Percentiles rank a stretch among this genome's conserved stretches.
phyloP scores from a whole-genome alignment of 2,113 vertebrate genomes.

The Actenoides hombroni region DNA sequence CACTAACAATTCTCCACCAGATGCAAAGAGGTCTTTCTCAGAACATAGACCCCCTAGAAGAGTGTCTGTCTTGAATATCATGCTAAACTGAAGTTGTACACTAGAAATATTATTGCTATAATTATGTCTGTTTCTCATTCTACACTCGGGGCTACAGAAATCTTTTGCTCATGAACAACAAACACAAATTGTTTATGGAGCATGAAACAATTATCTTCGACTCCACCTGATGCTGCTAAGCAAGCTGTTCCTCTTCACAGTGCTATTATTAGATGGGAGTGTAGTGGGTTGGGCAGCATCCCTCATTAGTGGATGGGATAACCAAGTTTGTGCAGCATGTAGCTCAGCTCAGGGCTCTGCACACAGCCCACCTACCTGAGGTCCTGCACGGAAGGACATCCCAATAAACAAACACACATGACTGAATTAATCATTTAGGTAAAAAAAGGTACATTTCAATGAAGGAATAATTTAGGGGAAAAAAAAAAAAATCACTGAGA shows the following conservation, averaged over 20 bases:
- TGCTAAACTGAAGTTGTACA: neutral
- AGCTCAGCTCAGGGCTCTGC: neutral
- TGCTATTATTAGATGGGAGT: neutral
- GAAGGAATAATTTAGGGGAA: neutral
- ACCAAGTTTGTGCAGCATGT: neutral
- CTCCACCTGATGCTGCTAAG: slow-evolving; percentile 38
- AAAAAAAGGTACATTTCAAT: neutral
- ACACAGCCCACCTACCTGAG: neutral
- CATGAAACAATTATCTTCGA: slow-evolving; percentile 24
- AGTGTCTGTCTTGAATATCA: neutral
- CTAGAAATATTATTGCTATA: neutral
- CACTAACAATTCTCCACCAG: neutral
- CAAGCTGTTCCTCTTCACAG: slow-evolving; percentile 22
- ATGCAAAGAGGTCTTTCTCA: neutral
- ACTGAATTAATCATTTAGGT: neutral
- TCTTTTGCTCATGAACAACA: neutral
- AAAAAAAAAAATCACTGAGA: no score
- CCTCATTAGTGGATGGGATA: neutral
- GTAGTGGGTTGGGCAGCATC: neutral
- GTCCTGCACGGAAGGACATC: neutral
- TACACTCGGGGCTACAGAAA: neutral
- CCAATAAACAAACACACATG: neutral
- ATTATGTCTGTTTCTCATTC: neutral
- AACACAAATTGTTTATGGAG: slow-evolving; percentile 9
- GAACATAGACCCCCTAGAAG: neutral